Evolutionary conservation across 2,797 vertebrate genomes (phyloP).

Genomic region (Coregonus ussuriensis): DNA sequence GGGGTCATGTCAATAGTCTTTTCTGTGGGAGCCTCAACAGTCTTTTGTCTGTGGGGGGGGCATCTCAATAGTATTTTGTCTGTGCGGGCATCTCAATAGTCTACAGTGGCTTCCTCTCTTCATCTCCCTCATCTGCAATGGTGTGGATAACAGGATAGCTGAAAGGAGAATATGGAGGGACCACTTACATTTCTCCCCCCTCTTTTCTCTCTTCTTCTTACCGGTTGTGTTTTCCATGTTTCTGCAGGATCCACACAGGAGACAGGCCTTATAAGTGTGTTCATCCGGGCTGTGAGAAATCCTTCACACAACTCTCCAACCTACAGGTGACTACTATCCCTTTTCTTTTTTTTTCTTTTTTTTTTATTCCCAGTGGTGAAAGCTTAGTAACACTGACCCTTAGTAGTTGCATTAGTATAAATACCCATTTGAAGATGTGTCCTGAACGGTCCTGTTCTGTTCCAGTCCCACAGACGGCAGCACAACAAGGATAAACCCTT

Average conservation of each 20-base stretch:
- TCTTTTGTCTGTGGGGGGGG: neutral
- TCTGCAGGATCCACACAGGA: constrained; percentile 94
- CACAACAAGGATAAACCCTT: constrained; percentile 99
- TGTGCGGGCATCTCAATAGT: neutral
- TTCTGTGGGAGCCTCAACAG: no score
- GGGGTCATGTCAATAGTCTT: no score
- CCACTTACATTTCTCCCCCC: neutral
- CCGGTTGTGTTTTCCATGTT: neutral
- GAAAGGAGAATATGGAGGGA: neutral
- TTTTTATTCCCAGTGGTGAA: neutral
- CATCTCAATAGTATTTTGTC: neutral
- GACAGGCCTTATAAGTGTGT: constrained; percentile 96
- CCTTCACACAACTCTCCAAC: constrained; percentile 98
- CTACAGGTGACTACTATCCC: constrained; percentile 83
- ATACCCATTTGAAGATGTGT: neutral
- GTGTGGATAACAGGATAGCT: neutral
- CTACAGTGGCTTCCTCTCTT: neutral
- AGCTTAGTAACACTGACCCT: constrained; percentile 3
- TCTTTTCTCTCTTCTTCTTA: constrained; percentile 22
- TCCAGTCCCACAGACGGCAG: constrained; percentile 95
- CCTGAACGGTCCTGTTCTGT: neutral
- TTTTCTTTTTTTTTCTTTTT: neutral
- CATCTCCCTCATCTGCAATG: neutral
- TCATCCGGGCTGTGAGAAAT: constrained; percentile 97
- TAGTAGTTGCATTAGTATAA: neutral